These are phyloP conservation scores for Sakesphorus luctuosus DNA, from an alignment of 2,113 vertebrate genomes.

Conservation along the genomic window DNA sequence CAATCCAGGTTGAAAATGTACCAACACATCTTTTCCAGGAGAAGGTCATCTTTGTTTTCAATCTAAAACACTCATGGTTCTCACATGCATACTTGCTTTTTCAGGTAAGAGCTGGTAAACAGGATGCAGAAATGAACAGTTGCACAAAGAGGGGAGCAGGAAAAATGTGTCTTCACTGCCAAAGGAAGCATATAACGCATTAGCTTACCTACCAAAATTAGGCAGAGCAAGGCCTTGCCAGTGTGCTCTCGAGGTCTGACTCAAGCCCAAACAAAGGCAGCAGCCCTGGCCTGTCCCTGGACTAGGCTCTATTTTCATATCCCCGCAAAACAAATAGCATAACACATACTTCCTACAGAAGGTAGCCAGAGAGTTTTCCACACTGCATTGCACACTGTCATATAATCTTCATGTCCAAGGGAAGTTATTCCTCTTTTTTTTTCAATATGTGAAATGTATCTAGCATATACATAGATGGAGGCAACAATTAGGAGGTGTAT, in stretches of 20 bases:
- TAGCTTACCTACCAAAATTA: background rate
- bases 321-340: constrained; percentile 32
- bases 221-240: background rate
- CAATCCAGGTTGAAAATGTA: background rate
- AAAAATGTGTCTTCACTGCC: background rate
- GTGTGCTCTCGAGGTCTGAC: background rate
- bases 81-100: background rate
- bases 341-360: constrained; percentile 22
- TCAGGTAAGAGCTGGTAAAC: constrained; percentile 9
- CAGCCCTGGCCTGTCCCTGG: background rate
- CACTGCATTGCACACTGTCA: background rate
- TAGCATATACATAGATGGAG: background rate
- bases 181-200: background rate
- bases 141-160: background rate
- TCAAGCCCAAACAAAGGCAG: background rate
- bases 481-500: background rate
- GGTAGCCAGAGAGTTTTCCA: constrained; percentile 32
- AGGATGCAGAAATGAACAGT: background rate
- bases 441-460: background rate
- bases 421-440: background rate
- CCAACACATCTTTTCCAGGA: background rate
- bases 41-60: background rate
- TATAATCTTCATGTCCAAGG: background rate
- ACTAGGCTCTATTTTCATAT: constrained; percentile 15
- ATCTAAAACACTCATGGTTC: accelerated